A percentile compares a stretch with the other conserved stretches of the same genome.
Evolutionary conservation across 2,888 invertebrate species (phyloP).

Genomic region (Eupithecia subfuscata): DNA sequence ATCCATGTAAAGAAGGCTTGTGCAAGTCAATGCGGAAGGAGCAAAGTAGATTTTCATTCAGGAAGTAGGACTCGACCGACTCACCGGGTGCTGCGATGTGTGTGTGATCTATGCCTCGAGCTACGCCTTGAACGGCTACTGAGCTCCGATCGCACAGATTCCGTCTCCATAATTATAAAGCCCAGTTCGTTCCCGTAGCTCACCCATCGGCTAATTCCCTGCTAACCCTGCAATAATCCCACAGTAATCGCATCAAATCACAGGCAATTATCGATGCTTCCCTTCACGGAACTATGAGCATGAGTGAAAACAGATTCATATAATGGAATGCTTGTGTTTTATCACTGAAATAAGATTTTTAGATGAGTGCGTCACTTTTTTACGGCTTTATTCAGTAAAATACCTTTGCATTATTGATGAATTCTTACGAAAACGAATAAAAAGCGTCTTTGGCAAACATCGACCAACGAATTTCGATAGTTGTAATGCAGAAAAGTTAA

Average conservation of each 20-base stretch:
- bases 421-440: conserved; percentile 56
- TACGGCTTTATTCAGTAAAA: conserved; percentile 46
- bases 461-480: conserved; percentile 66
- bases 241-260: conserved; percentile 63
- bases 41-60: neutral
- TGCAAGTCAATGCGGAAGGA: conserved; percentile 7
- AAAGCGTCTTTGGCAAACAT: conserved; percentile 69
- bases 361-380: conserved; percentile 32
- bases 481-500: conserved; percentile 47
- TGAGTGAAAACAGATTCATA: conserved; percentile 50
- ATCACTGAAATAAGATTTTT: conserved; percentile 27
- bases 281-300: conserved; percentile 66
- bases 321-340: conserved; percentile 44
- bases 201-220: conserved; percentile 69
- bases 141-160: conserved; percentile 96
- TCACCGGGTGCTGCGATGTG: conserved; percentile 87
- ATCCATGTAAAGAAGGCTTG: neutral
- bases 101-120: conserved; percentile 85
- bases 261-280: conserved; percentile 75
- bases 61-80: conserved; percentile 35
- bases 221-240: conserved; percentile 63
- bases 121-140: conserved; percentile 92
- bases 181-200: conserved; percentile 50
- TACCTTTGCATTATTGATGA: conserved; percentile 68
- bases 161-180: conserved; percentile 91